Base-by-base conservation (phyloP, 2,113 vertebrate genomes). In the Trematocara zebra region DNA sequence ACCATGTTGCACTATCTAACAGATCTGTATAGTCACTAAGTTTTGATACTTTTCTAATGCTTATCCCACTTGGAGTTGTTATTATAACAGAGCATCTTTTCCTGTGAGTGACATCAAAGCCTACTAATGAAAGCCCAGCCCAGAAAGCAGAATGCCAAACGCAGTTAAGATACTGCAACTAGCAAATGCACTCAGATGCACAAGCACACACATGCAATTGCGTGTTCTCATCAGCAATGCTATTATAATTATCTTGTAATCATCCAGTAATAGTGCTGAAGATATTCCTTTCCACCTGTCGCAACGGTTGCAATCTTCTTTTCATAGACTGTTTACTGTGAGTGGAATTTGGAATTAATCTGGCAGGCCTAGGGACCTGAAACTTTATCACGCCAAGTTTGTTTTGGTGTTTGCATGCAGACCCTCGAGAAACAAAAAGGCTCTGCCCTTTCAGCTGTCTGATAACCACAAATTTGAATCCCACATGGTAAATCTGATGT, bases 261-360 rank as follows among this genome's bases (percentile, higher is more conserved):
- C 42, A 80, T 56, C 35, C 20, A 35, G 26, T 59, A 47, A 61
- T 67, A 67, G 79, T 47, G 15, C n/a, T 11, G 17, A 14, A 7
- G 9, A 4, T 31, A 23, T n/a, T 69, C 11, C 28, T 53, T 26
- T 87, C 51, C 31, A 79, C 76, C 78, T 82, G 54, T 37, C 40
- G 42, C 44, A 88, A 49, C 11, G 42, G 56, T 82, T 86, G 78
- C 80, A 84, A 44, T 47, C 33, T 88, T 44, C 59, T 83, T 87
- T 85, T 82, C 5, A 88, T 85, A 76, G 82, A 80, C 54, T 11
- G 5, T 18, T 52, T 83, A 82, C 81, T 57, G 56, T 82, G 28
- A 78, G 61, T 28, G 81, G 81, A 64, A 89, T 88, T 87, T 86
- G 72, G 11, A 86, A 3, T 87, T 87, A 87, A 90, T 67, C 81